These are phyloP conservation scores for Metopia argyrocephala DNA, from an alignment of 2,888 invertebrate species.

Conservation along the genomic window DNA sequence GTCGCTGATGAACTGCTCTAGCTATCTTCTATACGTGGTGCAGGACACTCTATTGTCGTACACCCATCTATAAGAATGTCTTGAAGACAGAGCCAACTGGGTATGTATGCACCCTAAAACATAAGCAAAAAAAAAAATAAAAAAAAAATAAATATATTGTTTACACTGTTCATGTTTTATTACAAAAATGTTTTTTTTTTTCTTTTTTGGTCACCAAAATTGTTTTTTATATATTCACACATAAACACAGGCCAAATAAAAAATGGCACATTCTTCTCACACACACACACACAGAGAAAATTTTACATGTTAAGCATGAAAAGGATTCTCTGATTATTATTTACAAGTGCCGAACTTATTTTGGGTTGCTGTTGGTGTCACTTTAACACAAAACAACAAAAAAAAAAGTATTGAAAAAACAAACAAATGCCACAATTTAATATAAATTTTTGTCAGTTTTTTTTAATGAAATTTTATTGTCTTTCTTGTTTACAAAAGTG, in stretches of 20 bases:
- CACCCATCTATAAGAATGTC: no score
- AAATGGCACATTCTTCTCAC: not conserved
- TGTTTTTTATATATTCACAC: slow-evolving; percentile 4
- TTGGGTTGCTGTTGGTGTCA: slow-evolving; percentile 43
- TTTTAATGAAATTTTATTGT: not conserved
- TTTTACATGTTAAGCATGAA: not conserved
- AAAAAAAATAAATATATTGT: slow-evolving; percentile 36
- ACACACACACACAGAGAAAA: not conserved
- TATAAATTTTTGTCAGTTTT: not conserved
- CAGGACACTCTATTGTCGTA: no score
- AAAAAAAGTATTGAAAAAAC: not conserved
- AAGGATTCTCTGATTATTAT: no score
- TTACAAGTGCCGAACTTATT: slow-evolving; percentile 29
- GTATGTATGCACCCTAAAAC: no score
- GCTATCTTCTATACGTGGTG: no score
- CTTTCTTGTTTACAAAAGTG: slow-evolving; percentile 7
- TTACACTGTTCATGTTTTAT: slow-evolving; percentile 53
- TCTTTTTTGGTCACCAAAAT: no score
- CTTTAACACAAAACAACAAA: not conserved
- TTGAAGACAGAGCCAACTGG: not conserved
- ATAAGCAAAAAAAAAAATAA: not conserved
- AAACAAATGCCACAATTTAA: slow-evolving; percentile 28
- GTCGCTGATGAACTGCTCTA: no score
- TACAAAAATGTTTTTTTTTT: no score
- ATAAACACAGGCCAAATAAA: not conserved